These are phyloP conservation scores for Littorina saxatilis DNA, from an alignment of 1,140 invertebrate genomes.

Conservation along the genomic window DNA sequence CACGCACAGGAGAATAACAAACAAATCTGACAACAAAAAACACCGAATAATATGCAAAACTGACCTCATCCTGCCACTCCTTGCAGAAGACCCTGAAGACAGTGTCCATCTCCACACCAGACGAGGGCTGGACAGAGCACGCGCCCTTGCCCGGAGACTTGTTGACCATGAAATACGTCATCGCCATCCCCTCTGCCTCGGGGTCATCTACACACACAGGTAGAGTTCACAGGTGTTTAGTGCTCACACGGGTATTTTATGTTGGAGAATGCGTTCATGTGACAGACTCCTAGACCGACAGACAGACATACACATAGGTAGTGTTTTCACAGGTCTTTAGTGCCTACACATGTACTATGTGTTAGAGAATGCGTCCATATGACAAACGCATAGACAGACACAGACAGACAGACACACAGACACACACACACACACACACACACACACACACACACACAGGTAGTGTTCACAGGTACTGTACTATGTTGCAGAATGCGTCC, in stretches of 20 bases:
- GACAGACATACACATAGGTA: too few species aligned
- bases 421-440: conserved; percentile 32
- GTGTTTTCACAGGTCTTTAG: too few species aligned
- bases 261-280: too few species aligned
- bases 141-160: conserved; percentile 50
- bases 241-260: too few species aligned
- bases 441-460: conserved; percentile 10
- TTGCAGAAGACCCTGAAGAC: conserved; percentile 57
- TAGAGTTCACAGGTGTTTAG: too few species aligned
- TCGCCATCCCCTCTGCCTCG: conserved; percentile 41
- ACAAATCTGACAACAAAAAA: too few species aligned
- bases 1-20: too few species aligned
- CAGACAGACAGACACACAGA: conserved; percentile 7
- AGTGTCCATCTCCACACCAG: conserved; percentile 51
- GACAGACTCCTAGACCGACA: background rate
- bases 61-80: conserved; percentile 59
- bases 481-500: too few species aligned
- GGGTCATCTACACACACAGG: conserved; percentile 7
- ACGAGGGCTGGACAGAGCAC: conserved; percentile 49
- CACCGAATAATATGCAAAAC: too few species aligned
- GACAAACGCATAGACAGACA: background rate
- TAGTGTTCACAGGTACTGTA: background rate
- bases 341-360: too few species aligned
- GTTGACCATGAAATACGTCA: conserved; percentile 57
- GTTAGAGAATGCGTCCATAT: too few species aligned